These are phyloP conservation scores for Porites evermanni DNA, from an alignment of 92 coral and sea anemone species.

Conservation along the genomic window DNA sequence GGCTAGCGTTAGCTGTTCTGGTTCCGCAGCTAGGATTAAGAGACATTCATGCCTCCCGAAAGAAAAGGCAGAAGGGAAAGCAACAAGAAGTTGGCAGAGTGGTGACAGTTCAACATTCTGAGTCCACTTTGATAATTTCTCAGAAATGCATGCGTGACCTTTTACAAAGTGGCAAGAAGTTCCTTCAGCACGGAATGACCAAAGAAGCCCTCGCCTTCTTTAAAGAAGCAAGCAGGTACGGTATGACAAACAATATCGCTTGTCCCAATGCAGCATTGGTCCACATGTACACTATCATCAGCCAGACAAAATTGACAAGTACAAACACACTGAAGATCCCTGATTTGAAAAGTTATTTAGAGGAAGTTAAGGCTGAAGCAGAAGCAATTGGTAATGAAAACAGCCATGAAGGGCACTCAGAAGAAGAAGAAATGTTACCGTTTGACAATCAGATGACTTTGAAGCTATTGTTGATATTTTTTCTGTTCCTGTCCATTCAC, in stretches of 20 bases:
- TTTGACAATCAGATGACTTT: background rate
- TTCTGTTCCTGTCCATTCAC: background rate
- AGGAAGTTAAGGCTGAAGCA: background rate
- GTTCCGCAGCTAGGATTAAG: background rate
- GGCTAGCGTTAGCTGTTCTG: no score
- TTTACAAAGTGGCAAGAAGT: background rate
- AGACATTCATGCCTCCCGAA: background rate
- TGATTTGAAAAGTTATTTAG: background rate
- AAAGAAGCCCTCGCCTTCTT: constrained; percentile 12
- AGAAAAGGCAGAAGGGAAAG: background rate
- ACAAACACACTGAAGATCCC: no score
- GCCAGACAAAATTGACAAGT: background rate
- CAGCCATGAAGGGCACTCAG: no score
- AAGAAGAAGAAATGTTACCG: no score
- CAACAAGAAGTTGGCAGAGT: background rate
- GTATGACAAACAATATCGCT: background rate
- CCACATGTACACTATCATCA: background rate
- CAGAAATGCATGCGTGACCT: background rate
- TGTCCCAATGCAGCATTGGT: background rate
- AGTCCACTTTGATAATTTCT: background rate
- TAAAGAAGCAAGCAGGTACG: background rate
- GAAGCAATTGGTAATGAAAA: no score
- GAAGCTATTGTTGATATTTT: background rate
- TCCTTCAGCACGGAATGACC: constrained; percentile 10
- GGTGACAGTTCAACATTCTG: background rate